phyloP scores from a whole-genome alignment of 2,113 vertebrate species.

The Protobothrops flavoviridis region DNA sequence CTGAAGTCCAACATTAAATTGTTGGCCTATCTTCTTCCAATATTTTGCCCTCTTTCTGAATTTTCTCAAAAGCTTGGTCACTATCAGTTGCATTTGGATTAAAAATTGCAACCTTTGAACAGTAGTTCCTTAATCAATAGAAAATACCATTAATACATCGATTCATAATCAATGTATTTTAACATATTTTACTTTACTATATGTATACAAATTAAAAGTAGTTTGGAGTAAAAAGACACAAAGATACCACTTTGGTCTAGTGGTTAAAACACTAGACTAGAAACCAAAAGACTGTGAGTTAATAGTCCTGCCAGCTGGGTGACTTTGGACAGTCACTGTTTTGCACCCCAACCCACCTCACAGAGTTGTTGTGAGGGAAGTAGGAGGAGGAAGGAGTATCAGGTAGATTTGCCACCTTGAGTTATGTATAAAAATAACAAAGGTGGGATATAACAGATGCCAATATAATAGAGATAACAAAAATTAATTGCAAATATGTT shows the following conservation, averaged over 20 bases:
- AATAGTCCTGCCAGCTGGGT: too few relatives aligned
- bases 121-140: background rate
- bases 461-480: background rate
- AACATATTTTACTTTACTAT: background rate
- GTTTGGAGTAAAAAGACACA: background rate
- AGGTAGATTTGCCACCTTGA: too few relatives aligned
- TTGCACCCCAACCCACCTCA: too few relatives aligned
- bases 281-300: too few relatives aligned
- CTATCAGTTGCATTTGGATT: background rate
- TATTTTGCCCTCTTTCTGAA: background rate
- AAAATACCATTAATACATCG: background rate
- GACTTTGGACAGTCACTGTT: too few relatives aligned
- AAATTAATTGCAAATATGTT: conserved; percentile 12
- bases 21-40: background rate
- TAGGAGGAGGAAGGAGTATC: too few relatives aligned
- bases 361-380: too few relatives aligned
- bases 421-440: too few relatives aligned
- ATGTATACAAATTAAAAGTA: background rate
- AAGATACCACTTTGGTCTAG: background rate
- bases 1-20: background rate
- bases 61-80: background rate
- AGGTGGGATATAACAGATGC: too few relatives aligned
- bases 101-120: background rate
- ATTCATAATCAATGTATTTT: background rate
- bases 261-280: too few relatives aligned